These are phyloP conservation scores for Trididemnum miniatum DNA, from an alignment of 23 tunicate genomes.

Conservation along the genomic window DNA sequence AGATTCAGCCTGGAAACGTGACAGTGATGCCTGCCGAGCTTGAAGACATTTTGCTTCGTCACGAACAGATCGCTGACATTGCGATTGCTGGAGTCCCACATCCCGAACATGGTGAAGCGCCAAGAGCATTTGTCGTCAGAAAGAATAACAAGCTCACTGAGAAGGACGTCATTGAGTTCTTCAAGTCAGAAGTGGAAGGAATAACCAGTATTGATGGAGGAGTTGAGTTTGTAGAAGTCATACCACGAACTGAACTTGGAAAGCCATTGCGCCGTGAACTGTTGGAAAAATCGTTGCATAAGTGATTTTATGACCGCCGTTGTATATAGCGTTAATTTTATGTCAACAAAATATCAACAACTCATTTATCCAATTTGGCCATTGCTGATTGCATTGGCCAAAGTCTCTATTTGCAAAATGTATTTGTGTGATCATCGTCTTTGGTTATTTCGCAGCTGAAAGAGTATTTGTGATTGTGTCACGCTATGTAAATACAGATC, in stretches of 20 bases:
- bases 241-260: conserved; percentile 71
- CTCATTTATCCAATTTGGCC: too few species aligned
- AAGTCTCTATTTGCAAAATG: too few species aligned
- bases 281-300: conserved; percentile 9
- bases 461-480: too few species aligned
- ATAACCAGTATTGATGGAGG: conserved; percentile 70
- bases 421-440: too few species aligned
- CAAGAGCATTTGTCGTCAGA: conserved; percentile 81
- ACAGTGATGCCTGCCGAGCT: conserved; percentile 93
- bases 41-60: conserved; percentile 68
- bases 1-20: conserved; percentile 34
- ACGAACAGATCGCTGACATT: conserved; percentile 64
- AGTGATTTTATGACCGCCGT: too few species aligned
- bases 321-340: too few species aligned
- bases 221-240: conserved; percentile 51
- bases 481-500: too few species aligned
- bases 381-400: too few species aligned
- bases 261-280: conserved; percentile 12
- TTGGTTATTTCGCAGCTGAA: too few species aligned
- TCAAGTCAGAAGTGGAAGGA: conserved; percentile 42
- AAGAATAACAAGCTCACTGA: conserved; percentile 38
- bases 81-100: conserved; percentile 89
- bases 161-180: conserved; percentile 50
- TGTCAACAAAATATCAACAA: too few species aligned
- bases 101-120: conserved; percentile 77